Percentiles rank a stretch among this genome's conserved stretches.
Conservation (phyloP, 2,113 vertebrate genomes). For the Antechinus flavipes region DNA sequence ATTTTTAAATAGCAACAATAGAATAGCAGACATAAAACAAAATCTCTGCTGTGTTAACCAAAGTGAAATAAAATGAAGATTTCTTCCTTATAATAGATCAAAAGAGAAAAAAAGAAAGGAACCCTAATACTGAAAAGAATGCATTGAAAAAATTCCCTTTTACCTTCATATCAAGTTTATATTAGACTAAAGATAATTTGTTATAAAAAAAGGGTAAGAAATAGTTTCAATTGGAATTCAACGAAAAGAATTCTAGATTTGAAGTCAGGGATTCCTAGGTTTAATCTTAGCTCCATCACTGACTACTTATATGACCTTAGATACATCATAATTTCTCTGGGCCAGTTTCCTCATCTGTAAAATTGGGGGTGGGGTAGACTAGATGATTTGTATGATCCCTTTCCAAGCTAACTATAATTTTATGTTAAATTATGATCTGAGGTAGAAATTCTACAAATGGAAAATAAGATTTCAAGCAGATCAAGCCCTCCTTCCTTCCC, state of each 20-base stretch:
- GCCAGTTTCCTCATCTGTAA: background rate
- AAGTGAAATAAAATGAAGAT: conserved; percentile 26
- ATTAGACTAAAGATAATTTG: background rate
- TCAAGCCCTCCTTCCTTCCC: background rate
- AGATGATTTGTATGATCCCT: background rate
- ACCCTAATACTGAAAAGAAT: background rate
- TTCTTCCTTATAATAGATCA: background rate
- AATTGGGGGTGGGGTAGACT: background rate
- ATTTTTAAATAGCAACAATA: background rate
- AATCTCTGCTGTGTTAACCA: background rate
- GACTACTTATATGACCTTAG: background rate
- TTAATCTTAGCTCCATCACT: background rate
- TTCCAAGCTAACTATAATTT: background rate
- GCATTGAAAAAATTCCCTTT: background rate
- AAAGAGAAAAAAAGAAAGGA: background rate
- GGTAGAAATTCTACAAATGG: background rate
- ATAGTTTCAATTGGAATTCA: background rate
- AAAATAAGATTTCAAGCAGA: background rate
- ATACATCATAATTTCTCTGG: background rate
- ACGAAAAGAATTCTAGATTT: background rate
- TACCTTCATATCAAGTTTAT: background rate
- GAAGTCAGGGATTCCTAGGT: background rate
- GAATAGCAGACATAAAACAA: background rate
- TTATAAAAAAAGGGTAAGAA: background rate
- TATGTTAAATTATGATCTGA: background rate